Evolutionary conservation across 1,140 invertebrate genomes (phyloP).

Genomic region (Trinorchestia longiramus): DNA sequence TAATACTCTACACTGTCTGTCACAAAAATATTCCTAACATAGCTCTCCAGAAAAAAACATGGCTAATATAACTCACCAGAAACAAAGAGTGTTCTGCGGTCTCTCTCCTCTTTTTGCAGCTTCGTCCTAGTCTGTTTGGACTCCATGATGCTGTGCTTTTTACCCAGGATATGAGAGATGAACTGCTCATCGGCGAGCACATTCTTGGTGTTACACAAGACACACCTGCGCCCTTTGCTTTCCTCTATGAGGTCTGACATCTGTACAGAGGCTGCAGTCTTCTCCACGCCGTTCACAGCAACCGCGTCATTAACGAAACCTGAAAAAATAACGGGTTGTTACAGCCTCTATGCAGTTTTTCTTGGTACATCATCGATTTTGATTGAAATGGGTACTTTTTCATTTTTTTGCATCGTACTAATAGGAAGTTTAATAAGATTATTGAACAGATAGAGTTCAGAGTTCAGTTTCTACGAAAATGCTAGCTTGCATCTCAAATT

Average conservation of each 20-base stretch:
- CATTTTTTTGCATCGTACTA: too few relatives aligned
- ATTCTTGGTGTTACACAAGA: constrained; percentile 35
- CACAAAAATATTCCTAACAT: not conserved
- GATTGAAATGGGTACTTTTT: too few relatives aligned
- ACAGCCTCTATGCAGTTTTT: too few relatives aligned
- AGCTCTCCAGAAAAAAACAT: not conserved
- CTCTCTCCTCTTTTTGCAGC: not conserved
- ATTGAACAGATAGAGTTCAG: too few relatives aligned
- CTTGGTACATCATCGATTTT: too few relatives aligned
- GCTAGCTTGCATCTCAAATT: too few relatives aligned
- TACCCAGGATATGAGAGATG: constrained; percentile 55
- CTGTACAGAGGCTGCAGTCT: not conserved
- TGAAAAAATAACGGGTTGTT: not conserved
- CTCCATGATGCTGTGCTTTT: constrained; percentile 53
- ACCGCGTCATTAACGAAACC: constrained; percentile 36
- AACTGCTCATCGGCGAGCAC: not conserved
- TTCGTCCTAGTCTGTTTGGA: constrained; percentile 16
- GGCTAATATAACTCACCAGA: constrained; percentile 3
- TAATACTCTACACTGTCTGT: too few relatives aligned
- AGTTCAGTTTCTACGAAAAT: too few relatives aligned
- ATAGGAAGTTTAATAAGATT: too few relatives aligned
- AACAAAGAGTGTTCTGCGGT: constrained; percentile 39
- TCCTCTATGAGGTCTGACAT: not conserved
- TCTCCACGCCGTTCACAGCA: not conserved
- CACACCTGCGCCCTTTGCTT: not conserved